Percentiles rank a stretch among this genome's conserved stretches.
phyloP scores from a whole-genome alignment of 2,113 vertebrate species.

The Zapus hudsonius region DNA sequence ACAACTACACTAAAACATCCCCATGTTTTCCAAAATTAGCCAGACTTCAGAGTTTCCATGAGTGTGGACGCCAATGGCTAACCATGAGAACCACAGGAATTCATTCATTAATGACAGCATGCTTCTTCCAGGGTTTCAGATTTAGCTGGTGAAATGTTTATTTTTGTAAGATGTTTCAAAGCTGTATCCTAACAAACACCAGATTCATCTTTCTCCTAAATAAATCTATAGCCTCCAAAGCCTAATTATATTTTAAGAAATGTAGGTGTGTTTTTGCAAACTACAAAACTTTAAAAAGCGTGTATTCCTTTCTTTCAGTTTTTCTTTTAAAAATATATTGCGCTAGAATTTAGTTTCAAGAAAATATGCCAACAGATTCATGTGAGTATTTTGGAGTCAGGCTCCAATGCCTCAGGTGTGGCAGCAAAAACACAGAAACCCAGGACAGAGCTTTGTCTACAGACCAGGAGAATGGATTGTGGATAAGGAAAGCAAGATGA shows the following conservation, averaged over 20 bases:
- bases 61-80: constrained; percentile 54
- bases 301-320: background rate
- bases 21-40: constrained; percentile 74
- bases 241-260: constrained; percentile 9
- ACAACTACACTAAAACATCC: constrained; percentile 54
- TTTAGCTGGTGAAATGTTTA: constrained; percentile 56
- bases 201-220: background rate
- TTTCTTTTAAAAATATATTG: constrained; percentile 16
- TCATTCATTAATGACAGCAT: constrained; percentile 35
- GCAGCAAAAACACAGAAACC: background rate
- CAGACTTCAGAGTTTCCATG: constrained; percentile 56
- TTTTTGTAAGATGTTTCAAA: constrained; percentile 56
- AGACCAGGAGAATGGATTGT: background rate
- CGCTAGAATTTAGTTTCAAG: background rate
- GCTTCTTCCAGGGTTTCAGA: constrained; percentile 53
- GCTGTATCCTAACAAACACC: constrained; percentile 10
- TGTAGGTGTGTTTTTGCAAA: background rate
- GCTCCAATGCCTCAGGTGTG: background rate
- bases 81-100: constrained; percentile 64
- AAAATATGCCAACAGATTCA: constrained; percentile 25
- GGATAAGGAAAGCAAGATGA: background rate
- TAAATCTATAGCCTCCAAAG: constrained; percentile 13
- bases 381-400: background rate
- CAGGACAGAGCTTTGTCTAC: background rate
- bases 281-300: background rate